Base-by-base conservation (phyloP, 1,140 invertebrate species). In the Rhizoglyphus robini region DNA sequence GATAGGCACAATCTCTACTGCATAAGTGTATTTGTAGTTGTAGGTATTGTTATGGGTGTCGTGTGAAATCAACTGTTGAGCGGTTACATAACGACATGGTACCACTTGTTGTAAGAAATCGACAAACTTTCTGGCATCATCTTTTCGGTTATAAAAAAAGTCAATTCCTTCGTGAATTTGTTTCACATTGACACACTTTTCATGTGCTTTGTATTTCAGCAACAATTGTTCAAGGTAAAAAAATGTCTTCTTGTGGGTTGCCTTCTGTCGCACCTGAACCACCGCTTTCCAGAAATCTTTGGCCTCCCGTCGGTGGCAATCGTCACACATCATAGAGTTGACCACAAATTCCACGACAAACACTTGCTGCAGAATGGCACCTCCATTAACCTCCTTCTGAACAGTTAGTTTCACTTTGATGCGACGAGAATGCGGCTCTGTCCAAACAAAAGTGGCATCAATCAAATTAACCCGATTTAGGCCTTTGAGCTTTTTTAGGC, bases 391-490 rank as follows among this genome's bases (percentile, higher is more conserved):
- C 81, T 99, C 93, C 68, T 88, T 92, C 75, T 98, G 92, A n/a
- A 99, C 85, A 3, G 90, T 95, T 58, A 99, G 74, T 79, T 98
- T 97, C 0, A 97, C 86, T 80, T 98, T 99, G 30, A 99, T 84
- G 67, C 96, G 82, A 77, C 93, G 95, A 0, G 95, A 99, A 81
- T 99, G 96, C 64, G 96, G 93, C 74, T 99, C 96, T 34, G 96
- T 99, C 95, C 96, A 99, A 3, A 96, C 82, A 80, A 99, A 99
- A 4, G 86, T 84, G 59, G 96, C 96, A 83, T 99, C 94, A 48
- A 96, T 81, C 4, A 99, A 77, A 34, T 79, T 72, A 11, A 82
- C 77, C 74, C 81, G 84, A 70, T 86, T 90, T 0, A 97, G 78
- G 3, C 90, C 90, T 78, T 95, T 98, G 0, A 99, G 76, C 73